These are phyloP conservation scores for Drosophila tsacasi DNA, from an alignment of 1,140 invertebrate genomes.

Conservation along the genomic window DNA sequence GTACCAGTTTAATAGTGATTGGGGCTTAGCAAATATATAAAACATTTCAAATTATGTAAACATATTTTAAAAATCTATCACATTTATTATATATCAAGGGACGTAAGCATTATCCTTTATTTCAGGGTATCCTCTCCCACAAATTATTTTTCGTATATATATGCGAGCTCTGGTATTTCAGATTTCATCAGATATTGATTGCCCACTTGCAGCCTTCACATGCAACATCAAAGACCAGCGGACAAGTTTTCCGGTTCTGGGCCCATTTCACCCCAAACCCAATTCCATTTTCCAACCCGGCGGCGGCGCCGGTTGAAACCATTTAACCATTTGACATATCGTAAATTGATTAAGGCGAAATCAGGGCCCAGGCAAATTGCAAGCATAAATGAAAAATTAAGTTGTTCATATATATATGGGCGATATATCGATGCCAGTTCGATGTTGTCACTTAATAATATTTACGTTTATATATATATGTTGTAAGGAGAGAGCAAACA, in stretches of 20 bases:
- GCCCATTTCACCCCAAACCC: background rate
- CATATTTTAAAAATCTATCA: too few species aligned
- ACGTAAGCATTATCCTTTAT: background rate
- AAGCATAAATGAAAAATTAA: constrained; percentile 34
- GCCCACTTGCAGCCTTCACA: constrained; percentile 26
- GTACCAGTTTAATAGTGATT: too few species aligned
- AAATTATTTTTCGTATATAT: constrained; percentile 4
- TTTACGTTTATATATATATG: background rate
- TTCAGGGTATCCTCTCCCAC: background rate
- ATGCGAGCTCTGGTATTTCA: background rate
- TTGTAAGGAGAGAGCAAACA: background rate
- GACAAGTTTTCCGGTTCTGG: constrained; percentile 9
- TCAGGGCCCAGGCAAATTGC: constrained; percentile 15
- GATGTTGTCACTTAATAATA: background rate
- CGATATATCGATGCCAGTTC: constrained; percentile 1
- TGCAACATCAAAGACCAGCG: constrained; percentile 19
- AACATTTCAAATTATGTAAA: background rate
- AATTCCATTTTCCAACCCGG: background rate
- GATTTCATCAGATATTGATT: constrained; percentile 65
- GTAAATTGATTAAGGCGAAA: constrained; percentile 37
- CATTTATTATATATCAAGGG: too few species aligned
- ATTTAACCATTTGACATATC: constrained; percentile 24
- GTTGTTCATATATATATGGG: background rate
- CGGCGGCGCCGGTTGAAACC: constrained; percentile 13
- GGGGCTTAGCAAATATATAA: too few species aligned